Evolutionary conservation across 1,140 invertebrate species (phyloP), one percentile per base, ranked within the genome.

Genomic region (Branchinecta lindahli): DNA sequence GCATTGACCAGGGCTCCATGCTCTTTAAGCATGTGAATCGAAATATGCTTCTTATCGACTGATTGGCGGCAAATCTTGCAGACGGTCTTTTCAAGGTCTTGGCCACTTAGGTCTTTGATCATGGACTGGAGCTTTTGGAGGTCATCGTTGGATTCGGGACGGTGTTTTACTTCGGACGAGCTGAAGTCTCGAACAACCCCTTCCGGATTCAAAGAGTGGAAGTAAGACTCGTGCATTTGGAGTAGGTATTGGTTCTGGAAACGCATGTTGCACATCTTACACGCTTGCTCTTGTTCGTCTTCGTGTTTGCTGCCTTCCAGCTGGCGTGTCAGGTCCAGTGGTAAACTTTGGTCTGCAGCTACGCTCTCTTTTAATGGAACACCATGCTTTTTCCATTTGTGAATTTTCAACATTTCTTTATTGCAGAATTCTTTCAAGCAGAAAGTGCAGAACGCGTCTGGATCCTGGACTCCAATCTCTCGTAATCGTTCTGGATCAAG

Each of bases 371-470:
- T 83, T 45, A 87, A 81, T 21, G 84, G 79, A 15, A 86, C 82
- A 0, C 88, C 88, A 75, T 91, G 89, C n/a, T 86, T 81, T 76
- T 90, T 88, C 78, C 91, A 84, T 74, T 94, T 92, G 78, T 97
- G 94, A 18, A 91, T 94, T 45, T 90, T 84, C 20, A 97, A 79
- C 77, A 95, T 96, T 76, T 95, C 95, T 76, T 95, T 94, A 77
- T 96, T 96, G 78, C 90, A 91, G 78, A 95, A 92, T 80, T 96
- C 93, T 77, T 96, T 96, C 76, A 90, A 90, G 77, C 94, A 97
- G 66, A 95, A 85, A 76, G 95, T 92, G 79, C 93, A 96, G 77
- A 94, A 96, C 12, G 90, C 89, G 74, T 93, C 90, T 3, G 88
- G 85, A 78, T 91, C 91, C 72, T 90, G 86, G 0, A 93, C 87